phyloP scores from a whole-genome alignment of 2,113 vertebrate genomes.

The Cebus imitator region DNA sequence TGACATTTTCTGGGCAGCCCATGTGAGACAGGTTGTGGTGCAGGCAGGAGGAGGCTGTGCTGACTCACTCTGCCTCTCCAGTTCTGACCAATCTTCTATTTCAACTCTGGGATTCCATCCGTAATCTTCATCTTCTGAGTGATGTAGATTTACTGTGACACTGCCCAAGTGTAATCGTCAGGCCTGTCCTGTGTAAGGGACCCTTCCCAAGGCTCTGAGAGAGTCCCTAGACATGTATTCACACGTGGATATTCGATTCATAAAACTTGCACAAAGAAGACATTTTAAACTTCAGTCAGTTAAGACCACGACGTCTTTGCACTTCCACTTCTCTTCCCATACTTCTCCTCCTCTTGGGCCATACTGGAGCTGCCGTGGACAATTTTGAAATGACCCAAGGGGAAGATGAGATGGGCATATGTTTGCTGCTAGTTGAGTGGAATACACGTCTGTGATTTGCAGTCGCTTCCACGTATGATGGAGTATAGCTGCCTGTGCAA shows the following conservation, averaged over 20 bases:
- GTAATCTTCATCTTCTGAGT: background rate
- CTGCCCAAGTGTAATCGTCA: background rate
- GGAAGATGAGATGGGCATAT: background rate
- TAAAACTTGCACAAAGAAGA: background rate
- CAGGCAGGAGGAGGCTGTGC: background rate
- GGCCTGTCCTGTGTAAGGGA: background rate
- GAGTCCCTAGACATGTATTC: background rate
- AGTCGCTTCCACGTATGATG: rapidly evolving
- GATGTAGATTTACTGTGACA: background rate
- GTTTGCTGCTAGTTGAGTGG: background rate
- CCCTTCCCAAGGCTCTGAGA: background rate
- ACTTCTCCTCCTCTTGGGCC: background rate
- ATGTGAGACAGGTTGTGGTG: rapidly evolving
- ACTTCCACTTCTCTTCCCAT: background rate
- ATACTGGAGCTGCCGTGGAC: too few relatives aligned
- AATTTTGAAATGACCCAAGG: background rate
- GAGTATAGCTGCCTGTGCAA: rapidly evolving
- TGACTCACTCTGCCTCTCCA: background rate
- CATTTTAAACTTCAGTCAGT: background rate
- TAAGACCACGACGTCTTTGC: background rate
- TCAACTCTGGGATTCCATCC: background rate
- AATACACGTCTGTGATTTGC: background rate
- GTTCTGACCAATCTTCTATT: background rate
- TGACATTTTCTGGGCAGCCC: background rate
- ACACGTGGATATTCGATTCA: background rate